These are phyloP conservation scores for Nipponia nippon DNA, from an alignment of 2,113 vertebrate species.

Conservation along the genomic window DNA sequence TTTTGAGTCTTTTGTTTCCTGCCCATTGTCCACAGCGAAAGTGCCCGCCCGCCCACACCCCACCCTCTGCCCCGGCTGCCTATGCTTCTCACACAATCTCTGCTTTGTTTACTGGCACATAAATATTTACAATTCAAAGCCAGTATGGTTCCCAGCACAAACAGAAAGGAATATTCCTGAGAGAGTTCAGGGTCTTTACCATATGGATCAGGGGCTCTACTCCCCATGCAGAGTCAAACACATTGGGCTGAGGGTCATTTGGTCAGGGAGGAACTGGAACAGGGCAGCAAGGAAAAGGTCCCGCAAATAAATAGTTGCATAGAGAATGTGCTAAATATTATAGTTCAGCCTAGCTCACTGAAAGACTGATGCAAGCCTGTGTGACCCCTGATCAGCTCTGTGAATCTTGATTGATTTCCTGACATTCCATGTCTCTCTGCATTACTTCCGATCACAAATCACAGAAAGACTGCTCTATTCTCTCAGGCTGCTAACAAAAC, in stretches of 20 bases:
- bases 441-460: not conserved
- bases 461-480: not conserved
- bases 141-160: slow-evolving; percentile 62
- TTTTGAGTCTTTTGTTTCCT: slow-evolving; percentile 57
- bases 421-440: not conserved
- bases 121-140: slow-evolving; percentile 76
- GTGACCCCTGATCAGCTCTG: not conserved
- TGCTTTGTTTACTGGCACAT: slow-evolving; percentile 75
- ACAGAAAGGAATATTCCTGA: slow-evolving; percentile 57
- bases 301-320: not conserved
- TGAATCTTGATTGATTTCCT: not conserved
- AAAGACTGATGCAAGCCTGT: not conserved
- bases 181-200: slow-evolving; percentile 59
- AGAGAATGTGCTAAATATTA: not conserved
- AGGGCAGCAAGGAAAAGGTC: not conserved
- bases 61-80: not conserved
- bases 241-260: not conserved
- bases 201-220: not conserved
- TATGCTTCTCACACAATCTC: slow-evolving; percentile 64
- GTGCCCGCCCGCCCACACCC: not conserved
- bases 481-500: not conserved
- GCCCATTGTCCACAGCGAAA: slow-evolving; percentile 22
- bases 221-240: not conserved
- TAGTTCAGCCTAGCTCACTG: not conserved
- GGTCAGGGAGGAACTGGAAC: not conserved